Base-by-base conservation (phyloP, 2,888 invertebrate species). In the Drosophila picticornis region DNA sequence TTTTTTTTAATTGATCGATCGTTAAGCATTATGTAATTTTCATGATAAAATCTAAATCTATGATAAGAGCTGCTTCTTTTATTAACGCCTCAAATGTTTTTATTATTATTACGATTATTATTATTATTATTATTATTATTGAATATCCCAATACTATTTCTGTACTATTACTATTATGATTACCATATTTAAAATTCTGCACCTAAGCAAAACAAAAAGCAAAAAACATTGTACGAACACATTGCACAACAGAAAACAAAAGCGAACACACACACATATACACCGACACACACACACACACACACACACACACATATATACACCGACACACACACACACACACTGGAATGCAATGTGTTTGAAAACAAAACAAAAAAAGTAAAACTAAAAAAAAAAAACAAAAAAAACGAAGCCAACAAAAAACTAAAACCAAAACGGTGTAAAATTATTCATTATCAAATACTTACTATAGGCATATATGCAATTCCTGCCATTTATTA, bases 401-500 rank as follows among this genome's bases (percentile, higher is more conserved):
- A 74, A 60, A 60, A 77, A 63, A 63, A 81, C 31, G 16, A 50
- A 66, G 84, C 66, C 74, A 64, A 64, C 72, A 68, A 71, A 56
- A 75, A 36, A 55, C 74, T 63, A 79, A 76, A 84, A 52, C 43
- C 48, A 58, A 67, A 66, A 75, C 68, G 62, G 71, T 88, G 80
- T 83, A 66, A 70, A 72, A 63, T 75, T 72, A 72, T 87, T 84
- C 78, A 81, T 66, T 58, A 55, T 70, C 67, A 69, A 58, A 63
- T 48, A 67, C 60, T 58, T 58, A 75, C 70, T 64, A 70, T 48
- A 64, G 67, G 56, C 63, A 59, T 81, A 62, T 77, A 70, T 70
- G 80, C 75, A 72, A 81, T 76, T 83, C 83, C 81, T 81, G 81
- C 81, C 81, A 81, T 81, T 79, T 82, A 77, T 64, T 80, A 80